Evolutionary conservation across 2,888 invertebrate species (phyloP).

Genomic region (Lamproptera curius): DNA sequence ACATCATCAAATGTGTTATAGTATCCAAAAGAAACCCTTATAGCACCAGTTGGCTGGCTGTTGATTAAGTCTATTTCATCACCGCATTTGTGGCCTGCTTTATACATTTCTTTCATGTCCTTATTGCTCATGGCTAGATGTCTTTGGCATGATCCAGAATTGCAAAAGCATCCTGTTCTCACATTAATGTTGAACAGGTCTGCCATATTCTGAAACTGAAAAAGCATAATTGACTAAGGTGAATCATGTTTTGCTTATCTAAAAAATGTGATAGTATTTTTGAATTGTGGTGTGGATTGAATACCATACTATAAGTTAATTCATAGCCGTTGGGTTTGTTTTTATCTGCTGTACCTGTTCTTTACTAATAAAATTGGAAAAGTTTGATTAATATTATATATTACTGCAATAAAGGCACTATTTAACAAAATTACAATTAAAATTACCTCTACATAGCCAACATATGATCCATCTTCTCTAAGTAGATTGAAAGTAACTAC

Average conservation of each 20-base stretch:
- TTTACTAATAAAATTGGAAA: too few species aligned
- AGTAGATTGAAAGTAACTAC: conserved; percentile 93
- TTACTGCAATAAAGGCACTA: too few species aligned
- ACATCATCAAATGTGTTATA: conserved; percentile 88
- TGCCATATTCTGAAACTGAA: conserved; percentile 92
- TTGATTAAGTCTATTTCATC: conserved; percentile 91
- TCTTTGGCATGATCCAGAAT: conserved; percentile 95
- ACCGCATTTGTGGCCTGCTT: conserved; percentile 94
- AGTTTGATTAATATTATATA: too few species aligned
- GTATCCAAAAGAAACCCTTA: conserved; percentile 95
- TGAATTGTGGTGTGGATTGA: too few species aligned
- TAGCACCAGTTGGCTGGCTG: conserved; percentile 93
- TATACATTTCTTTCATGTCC: conserved; percentile 86
- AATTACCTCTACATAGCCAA: conserved; percentile 92
- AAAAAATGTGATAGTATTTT: too few species aligned
- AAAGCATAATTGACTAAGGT: not conserved
- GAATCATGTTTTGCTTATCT: too few species aligned
- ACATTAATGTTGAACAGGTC: conserved; percentile 91
- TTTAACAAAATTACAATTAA: not conserved
- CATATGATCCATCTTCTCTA: conserved; percentile 85
- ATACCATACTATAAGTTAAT: too few species aligned
- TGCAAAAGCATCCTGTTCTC: conserved; percentile 97
- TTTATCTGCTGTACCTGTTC: too few species aligned
- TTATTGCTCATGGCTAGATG: conserved; percentile 83
- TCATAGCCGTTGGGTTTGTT: too few species aligned